Evolutionary conservation across 2,113 vertebrate species (phyloP).

Genomic region (Oreochromis tanganicae): DNA sequence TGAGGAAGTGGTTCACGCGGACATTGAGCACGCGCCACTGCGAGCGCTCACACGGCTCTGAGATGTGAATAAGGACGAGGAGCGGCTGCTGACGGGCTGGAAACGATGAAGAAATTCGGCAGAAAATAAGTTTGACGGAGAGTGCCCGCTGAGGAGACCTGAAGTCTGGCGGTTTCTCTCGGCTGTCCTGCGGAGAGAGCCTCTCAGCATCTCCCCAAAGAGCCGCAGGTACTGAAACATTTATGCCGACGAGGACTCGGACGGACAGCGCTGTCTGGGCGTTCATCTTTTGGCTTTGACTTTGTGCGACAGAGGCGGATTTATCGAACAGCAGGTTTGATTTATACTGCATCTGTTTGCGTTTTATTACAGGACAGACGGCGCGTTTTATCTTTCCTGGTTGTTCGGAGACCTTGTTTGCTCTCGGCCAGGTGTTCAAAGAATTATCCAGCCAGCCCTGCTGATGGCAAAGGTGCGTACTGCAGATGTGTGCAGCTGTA

Average conservation of each 20-base stretch:
- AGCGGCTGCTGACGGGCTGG: not conserved
- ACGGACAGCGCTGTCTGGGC: not conserved
- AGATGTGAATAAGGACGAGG: not conserved
- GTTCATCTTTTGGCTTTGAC: not conserved
- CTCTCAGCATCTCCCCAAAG: not conserved
- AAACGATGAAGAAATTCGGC: no score
- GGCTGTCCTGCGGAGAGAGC: not conserved
- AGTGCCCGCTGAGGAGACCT: not conserved
- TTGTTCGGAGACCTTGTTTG: not conserved
- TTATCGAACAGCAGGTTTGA: not conserved
- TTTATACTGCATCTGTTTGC: not conserved
- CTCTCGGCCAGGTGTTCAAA: not conserved
- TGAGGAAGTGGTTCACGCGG: slow-evolving; percentile 31
- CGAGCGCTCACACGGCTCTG: accelerated
- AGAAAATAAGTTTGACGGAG: not conserved
- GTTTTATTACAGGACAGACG: not conserved
- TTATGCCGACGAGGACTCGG: not conserved
- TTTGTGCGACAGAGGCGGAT: not conserved
- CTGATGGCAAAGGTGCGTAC: slow-evolving; percentile 42
- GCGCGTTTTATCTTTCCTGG: not conserved
- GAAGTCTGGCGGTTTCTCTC: not conserved
- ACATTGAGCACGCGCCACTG: not conserved
- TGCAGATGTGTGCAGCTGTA: not conserved
- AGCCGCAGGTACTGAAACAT: slow-evolving; percentile 27
- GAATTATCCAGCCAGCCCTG: not conserved